Conservation (phyloP, 2,113 vertebrate genomes). For the rat (Rattus norvegicus) region DNA sequence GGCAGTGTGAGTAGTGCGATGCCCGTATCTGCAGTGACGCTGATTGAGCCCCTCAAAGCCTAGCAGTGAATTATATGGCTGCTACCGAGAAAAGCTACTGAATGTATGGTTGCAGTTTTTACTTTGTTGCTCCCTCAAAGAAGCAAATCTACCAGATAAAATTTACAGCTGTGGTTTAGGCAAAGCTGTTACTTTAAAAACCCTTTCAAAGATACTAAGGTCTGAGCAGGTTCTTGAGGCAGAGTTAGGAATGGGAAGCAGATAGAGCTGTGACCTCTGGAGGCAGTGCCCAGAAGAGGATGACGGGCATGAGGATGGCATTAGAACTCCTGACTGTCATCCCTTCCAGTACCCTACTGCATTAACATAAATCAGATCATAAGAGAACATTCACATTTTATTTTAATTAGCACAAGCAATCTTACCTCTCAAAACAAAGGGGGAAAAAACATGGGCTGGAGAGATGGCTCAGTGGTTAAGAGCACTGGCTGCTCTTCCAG, state of each 20-base stretch:
- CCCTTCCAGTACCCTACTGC: no score
- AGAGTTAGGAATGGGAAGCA: neutral
- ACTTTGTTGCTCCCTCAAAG: neutral
- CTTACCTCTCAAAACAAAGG: conserved; percentile 30
- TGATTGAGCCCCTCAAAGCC: neutral
- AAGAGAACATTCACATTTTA: neutral
- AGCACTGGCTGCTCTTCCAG: no score
- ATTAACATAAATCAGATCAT: neutral
- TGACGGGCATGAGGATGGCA: neutral
- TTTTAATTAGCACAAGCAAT: neutral
- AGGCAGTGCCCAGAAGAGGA: neutral
- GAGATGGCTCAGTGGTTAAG: no score
- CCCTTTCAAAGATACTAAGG: neutral
- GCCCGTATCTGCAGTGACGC: accelerated
- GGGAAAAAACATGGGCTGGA: neutral
- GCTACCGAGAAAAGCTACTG: neutral
- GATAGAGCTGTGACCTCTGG: neutral
- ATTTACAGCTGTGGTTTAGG: conserved; percentile 13
- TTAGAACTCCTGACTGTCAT: neutral
- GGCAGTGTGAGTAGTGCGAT: conserved; percentile 92
- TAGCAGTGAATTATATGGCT: neutral
- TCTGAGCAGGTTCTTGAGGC: neutral
- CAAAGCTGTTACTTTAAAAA: neutral
- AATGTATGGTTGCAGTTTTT: neutral
- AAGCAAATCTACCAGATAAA: conserved; percentile 39